Evolutionary conservation across 1,140 invertebrate species (phyloP).

Genomic region (Cydia fagiglandana): DNA sequence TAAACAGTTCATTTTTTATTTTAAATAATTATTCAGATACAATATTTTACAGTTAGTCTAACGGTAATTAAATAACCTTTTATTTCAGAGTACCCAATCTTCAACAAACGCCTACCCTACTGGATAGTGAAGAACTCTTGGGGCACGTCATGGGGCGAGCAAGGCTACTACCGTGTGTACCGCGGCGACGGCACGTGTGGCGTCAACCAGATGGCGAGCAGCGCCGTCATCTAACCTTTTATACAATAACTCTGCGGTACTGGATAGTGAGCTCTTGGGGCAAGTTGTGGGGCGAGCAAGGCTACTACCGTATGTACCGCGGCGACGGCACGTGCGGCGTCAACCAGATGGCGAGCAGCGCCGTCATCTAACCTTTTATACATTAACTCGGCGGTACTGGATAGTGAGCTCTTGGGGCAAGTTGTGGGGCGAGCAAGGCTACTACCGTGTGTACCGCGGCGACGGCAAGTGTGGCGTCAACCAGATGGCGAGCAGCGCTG

Average conservation of each 20-base stretch:
- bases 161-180: constrained; percentile 97
- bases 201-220: constrained; percentile 94
- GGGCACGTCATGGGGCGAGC: constrained; percentile 91
- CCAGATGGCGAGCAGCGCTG: constrained; percentile 92
- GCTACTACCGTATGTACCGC: constrained; percentile 96
- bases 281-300: constrained; percentile 71
- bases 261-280: constrained; percentile 84
- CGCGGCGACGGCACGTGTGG: constrained; percentile 97
- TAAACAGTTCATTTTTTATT: no score
- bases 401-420: constrained; percentile 33
- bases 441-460: constrained; percentile 96
- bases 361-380: constrained; percentile 77
- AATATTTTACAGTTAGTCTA: neutral
- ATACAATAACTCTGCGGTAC: no score
- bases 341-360: constrained; percentile 94
- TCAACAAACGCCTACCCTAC: constrained; percentile 91
- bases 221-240: constrained; percentile 81
- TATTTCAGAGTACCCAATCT: constrained; percentile 87
- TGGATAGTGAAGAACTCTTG: constrained; percentile 98
- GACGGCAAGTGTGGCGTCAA: constrained; percentile 97
- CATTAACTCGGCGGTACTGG: no score
- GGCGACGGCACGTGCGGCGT: constrained; percentile 97
- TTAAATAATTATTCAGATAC: no score
- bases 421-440: constrained; percentile 81
- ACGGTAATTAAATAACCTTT: constrained; percentile 32